Base-by-base conservation (phyloP, 2,888 invertebrate species). In the Apodemia hepburni region DNA sequence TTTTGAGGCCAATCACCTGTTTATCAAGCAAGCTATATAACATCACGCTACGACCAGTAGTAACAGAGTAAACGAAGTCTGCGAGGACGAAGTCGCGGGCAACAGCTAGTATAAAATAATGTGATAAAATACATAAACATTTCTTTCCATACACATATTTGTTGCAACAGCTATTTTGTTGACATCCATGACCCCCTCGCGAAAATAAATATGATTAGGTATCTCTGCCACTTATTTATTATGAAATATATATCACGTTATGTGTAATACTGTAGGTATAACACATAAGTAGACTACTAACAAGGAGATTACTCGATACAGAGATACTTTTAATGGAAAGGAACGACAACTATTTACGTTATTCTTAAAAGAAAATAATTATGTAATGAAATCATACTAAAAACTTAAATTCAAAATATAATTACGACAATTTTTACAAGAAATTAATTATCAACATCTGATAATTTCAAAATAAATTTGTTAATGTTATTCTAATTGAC, bases 241-340 rank as follows among this genome's bases (percentile, higher is more conserved):
- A 74, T 71, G 73, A 75, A 77, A 76, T 70, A 71, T 68, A 63
- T 18, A 58, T 57, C 17, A 62, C 45, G 45, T 66, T 22, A 69
- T 61, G n/a, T n/a, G 45, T n/a, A 45, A n/a, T 45, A 45, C 6
- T 1, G 15, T 15, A 4, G 9, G 15, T 42, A 42, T 42, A 5
- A 15, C 42, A 42, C 15, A 15, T 38, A n/a, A 15, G 6, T 42
- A 42, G 3, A 15, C 4, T 42, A 15, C 15, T n/a, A 60, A 17
- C 29, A 60, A 12, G 15, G 7, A 47, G 38, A n/a, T n/a, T n/a
- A n/a, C n/a, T n/a, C n/a, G n/a, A n/a, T n/a, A n/a, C n/a, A n/a
- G n/a, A n/a, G n/a, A n/a, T n/a, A n/a, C n/a, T n/a, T n/a, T n/a
- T n/a, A n/a, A n/a, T n/a, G n/a, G n/a, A n/a, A n/a, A n/a, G n/a